Evolutionary conservation across 2,797 vertebrate genomes (phyloP), one percentile per base, ranked within the genome.

Genomic region (Anableps anableps): DNA sequence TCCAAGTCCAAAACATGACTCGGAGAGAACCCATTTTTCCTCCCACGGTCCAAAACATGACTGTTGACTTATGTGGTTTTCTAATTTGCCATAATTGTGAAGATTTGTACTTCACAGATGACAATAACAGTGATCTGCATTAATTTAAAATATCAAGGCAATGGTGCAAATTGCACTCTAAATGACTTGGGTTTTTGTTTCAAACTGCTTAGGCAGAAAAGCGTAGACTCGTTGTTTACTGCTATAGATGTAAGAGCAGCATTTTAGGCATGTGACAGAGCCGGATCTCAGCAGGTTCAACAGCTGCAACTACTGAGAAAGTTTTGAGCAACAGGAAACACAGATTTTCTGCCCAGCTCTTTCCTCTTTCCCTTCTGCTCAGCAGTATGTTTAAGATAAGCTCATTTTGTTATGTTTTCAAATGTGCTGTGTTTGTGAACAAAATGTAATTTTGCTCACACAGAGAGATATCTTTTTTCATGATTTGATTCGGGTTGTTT

Each of bases 311-410:
- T 88, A 89, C 91, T 91, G 92, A 94, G 90, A 89, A 90, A 81
- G 89, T 89, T 93, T 83, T 88, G 75, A 88, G 94, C 90, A 95
- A 96, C 95, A 95, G 96, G 95, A 96, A 96, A 90, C 91, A 36
- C 90, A 90, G 86, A 93, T 92, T 94, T 95, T 94, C 93, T 96
- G 93, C 94, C 94, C 79, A 75, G 74, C 68, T 83, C 84, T 72
- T 38, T 62, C 79, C 48, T 43, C 29, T 79, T 38, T 76, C 1
- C 68, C 72, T 51, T 43, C 73, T 74, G 23, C 86, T 85, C 77
- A 53, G 85, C 87, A 84, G 74, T 73, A 75, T 87, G 86, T 89
- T 92, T 84, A 79, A 92, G 86, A 90, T 91, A 86, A 83, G 80
- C 88, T 70, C 86, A 86, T 75, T 77, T 62, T 85, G 86, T 68